These are phyloP conservation scores for Cheilosia vernalis DNA, from an alignment of 2,888 invertebrate species.

Conservation along the genomic window DNA sequence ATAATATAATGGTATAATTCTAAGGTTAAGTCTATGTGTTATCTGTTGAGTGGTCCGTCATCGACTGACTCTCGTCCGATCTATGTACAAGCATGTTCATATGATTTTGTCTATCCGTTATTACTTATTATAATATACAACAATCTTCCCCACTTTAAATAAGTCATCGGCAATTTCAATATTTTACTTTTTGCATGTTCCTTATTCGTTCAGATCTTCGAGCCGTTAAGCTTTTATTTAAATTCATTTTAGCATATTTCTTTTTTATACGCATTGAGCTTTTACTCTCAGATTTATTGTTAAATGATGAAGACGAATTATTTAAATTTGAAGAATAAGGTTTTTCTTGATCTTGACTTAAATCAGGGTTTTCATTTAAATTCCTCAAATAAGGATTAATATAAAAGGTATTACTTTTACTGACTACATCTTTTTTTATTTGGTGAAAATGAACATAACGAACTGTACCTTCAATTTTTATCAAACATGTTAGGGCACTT, in stretches of 20 bases:
- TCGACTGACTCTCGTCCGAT: no score
- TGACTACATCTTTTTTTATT: neutral
- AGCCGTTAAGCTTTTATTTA: neutral
- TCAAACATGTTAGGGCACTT: conserved; percentile 23
- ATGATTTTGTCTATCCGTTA: no score
- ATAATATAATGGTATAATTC: no score
- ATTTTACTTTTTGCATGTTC: neutral
- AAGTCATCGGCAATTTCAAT: neutral
- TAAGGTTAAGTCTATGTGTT: no score
- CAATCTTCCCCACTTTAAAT: conserved; percentile 6
- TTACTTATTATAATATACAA: no score
- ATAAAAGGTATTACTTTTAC: neutral
- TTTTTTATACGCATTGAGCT: neutral
- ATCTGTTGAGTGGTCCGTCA: no score
- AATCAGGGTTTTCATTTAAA: neutral
- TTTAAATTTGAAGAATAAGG: no score
- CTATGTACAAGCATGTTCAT: no score
- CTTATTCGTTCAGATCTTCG: conserved; percentile 7
- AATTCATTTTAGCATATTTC: conserved; percentile 5
- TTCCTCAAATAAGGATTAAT: neutral
- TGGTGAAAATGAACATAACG: conserved; percentile 10
- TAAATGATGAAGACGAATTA: no score
- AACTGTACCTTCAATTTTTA: conserved; percentile 7
- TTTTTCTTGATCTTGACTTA: no score
- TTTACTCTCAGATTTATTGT: no score